These are phyloP conservation scores for Seira musarum DNA, from an alignment of 2,888 invertebrate genomes.

Conservation along the genomic window DNA sequence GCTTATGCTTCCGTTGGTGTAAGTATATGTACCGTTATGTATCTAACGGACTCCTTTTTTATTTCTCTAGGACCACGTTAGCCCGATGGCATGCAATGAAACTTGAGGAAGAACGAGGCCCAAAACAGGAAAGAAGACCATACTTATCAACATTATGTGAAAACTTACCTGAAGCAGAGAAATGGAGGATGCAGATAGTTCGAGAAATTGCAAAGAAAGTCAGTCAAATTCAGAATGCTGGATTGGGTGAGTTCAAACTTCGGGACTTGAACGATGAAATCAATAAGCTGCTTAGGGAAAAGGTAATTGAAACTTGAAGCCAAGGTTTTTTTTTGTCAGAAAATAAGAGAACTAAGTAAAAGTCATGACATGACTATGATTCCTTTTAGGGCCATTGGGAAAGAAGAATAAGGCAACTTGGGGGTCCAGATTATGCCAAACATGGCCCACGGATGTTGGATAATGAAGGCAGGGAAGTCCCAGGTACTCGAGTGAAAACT, in stretches of 20 bases:
- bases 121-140: conserved; percentile 89
- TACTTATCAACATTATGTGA: conserved; percentile 96
- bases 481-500: conserved; percentile 93
- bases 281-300: conserved; percentile 95
- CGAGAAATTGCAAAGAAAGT: conserved; percentile 98
- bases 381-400: conserved; percentile 93
- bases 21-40: conserved; percentile 7
- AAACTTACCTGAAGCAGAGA: conserved; percentile 92
- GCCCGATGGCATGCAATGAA: conserved; percentile 99
- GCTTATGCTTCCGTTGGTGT: neutral
- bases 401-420: conserved; percentile 93
- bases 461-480: conserved; percentile 95
- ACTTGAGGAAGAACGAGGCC: conserved; percentile 80
- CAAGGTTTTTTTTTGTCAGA: conserved; percentile 71
- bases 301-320: no score
- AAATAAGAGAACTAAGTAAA: no score
- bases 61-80: conserved; percentile 87
- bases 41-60: neutral
- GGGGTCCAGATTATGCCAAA: conserved; percentile 94
- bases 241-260: conserved; percentile 98
- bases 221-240: conserved; percentile 98
- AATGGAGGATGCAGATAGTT: conserved; percentile 97
- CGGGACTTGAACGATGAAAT: conserved; percentile 99
- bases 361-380: no score
- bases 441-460: conserved; percentile 95